Conservation (phyloP, 2,797 vertebrate genomes). For the Mormyrus hasselquistii region DNA sequence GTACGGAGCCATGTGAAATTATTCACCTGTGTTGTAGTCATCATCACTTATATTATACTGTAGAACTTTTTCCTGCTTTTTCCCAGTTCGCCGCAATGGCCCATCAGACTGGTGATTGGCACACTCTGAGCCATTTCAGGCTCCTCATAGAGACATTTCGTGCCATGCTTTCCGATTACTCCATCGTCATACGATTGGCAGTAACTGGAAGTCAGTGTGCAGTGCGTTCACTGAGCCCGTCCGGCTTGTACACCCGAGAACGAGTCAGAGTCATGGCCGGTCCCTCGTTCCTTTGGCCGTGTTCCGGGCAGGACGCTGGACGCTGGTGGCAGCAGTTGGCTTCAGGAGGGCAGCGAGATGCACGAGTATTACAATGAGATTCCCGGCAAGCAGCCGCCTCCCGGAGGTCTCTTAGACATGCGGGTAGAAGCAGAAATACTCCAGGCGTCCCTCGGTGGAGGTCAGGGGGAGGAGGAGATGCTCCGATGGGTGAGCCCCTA, state of each 20-base stretch:
- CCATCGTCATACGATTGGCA: neutral
- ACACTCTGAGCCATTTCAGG: neutral
- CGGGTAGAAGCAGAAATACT: constrained; percentile 47
- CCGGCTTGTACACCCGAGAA: neutral
- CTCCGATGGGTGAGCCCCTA: constrained; percentile 31
- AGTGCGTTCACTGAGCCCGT: neutral
- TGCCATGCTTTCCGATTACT: neutral
- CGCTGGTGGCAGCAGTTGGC: constrained; percentile 42
- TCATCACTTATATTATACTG: neutral
- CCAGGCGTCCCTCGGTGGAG: constrained; percentile 43
- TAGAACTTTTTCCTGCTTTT: neutral
- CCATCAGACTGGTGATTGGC: neutral
- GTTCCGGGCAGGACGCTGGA: constrained; percentile 50
- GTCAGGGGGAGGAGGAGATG: constrained; percentile 47
- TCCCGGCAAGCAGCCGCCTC: constrained; percentile 66
- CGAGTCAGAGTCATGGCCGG: neutral
- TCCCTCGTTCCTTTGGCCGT: constrained; percentile 22
- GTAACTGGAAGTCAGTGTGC: neutral
- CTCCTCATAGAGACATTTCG: neutral
- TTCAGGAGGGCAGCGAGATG: constrained; percentile 49
- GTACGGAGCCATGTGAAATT: neutral
- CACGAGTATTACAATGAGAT: constrained; percentile 79
- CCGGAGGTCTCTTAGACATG: constrained; percentile 61
- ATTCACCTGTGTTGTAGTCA: neutral
- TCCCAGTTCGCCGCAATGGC: neutral